Percentiles rank a stretch among this genome's conserved stretches.
These are phyloP conservation scores for Patella vulgata DNA, from an alignment of 1,140 invertebrate species.

Conservation along the genomic window DNA sequence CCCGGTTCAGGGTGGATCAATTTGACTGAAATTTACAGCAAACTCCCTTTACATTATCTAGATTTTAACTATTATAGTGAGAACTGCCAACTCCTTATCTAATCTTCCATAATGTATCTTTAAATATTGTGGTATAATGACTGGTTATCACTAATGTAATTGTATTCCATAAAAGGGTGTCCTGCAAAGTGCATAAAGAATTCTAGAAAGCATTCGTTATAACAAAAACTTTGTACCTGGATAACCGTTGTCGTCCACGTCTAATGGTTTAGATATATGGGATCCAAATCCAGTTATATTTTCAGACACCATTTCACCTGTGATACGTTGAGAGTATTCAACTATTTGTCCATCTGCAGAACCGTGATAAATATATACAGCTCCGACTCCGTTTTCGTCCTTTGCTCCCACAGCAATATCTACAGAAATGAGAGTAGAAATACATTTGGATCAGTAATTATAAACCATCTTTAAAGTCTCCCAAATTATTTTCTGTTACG, in stretches of 20 bases:
- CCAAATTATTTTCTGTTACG: background rate
- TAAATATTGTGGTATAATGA: too few species aligned
- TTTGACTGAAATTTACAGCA: too few species aligned
- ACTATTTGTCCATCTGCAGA: background rate
- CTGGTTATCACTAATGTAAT: too few species aligned
- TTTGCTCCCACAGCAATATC: conserved; percentile 96
- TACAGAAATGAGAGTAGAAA: conserved; percentile 62
- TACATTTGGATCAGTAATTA: background rate
- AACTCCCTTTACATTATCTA: too few species aligned
- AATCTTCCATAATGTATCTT: too few species aligned
- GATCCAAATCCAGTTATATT: conserved; percentile 5
- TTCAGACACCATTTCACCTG: background rate
- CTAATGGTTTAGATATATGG: conserved; percentile 17
- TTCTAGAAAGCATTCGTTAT: too few species aligned
- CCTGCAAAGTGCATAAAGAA: too few species aligned
- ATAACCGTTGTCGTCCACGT: conserved; percentile 7
- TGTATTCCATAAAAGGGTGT: too few species aligned
- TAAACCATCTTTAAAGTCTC: background rate
- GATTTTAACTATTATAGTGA: too few species aligned
- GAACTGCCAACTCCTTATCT: too few species aligned
- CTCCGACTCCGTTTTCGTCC: conserved; percentile 78
- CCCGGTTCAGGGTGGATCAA: too few species aligned
- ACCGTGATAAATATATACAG: conserved; percentile 18
- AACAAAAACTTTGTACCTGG: too few species aligned
- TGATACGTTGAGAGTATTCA: conserved; percentile 12